Conservation (phyloP, 2,797 vertebrate genomes). For the Pangasius djambal region DNA sequence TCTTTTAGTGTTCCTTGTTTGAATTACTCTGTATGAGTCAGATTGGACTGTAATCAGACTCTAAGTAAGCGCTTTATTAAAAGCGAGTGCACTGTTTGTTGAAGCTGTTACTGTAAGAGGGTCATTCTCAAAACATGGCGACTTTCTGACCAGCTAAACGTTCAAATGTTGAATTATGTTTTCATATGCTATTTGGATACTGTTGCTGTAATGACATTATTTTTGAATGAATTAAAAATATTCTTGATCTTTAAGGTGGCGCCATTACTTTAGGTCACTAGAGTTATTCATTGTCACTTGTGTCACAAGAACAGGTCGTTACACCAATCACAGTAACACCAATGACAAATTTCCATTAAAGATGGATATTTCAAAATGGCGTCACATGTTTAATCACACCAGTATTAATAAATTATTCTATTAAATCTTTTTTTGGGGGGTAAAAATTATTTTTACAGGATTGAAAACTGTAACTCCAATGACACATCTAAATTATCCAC, state of each 20-base stretch:
- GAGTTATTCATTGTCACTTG: background rate
- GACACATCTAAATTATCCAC: background rate
- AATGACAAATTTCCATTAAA: too few species aligned
- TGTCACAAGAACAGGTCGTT: background rate
- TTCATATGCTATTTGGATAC: background rate
- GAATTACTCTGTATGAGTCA: background rate
- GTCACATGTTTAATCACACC: too few species aligned
- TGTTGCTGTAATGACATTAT: background rate
- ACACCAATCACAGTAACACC: background rate
- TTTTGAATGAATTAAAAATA: background rate
- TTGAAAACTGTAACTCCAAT: background rate
- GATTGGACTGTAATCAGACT: background rate
- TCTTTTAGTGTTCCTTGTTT: background rate
- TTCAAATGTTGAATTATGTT: background rate
- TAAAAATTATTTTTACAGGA: too few species aligned
- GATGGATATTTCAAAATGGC: too few species aligned
- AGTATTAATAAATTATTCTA: too few species aligned
- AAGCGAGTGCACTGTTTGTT: background rate
- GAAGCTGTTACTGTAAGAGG: background rate
- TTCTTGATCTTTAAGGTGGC: background rate
- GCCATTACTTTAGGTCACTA: background rate
- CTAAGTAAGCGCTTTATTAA: background rate
- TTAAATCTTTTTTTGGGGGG: too few species aligned
- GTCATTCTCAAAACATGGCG: background rate
- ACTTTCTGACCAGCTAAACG: background rate